A percentile compares a stretch with the other conserved stretches of the same genome.
phyloP scores from a whole-genome alignment of 2,113 vertebrate genomes.

The Neotragus pygmaeus region DNA sequence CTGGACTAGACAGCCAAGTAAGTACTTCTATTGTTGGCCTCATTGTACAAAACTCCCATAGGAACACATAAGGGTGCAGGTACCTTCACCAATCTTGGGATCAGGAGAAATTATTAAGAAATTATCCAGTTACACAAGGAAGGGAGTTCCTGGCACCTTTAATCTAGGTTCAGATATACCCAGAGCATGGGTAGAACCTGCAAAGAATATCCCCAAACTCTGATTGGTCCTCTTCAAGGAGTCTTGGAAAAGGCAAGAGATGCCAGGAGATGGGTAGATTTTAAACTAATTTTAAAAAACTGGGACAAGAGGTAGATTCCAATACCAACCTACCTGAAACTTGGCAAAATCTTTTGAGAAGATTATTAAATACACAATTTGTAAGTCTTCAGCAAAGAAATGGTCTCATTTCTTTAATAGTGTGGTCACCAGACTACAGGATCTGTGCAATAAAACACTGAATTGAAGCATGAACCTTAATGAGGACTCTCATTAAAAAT shows the following conservation, averaged over 20 bases:
- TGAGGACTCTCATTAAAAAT: neutral
- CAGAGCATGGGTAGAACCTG: neutral
- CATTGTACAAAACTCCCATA: neutral
- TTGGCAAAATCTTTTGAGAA: neutral
- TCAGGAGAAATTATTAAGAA: neutral
- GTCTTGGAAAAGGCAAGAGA: neutral
- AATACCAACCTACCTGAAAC: neutral
- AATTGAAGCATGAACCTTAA: neutral
- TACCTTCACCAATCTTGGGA: neutral
- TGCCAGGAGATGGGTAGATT: neutral
- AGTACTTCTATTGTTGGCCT: neutral
- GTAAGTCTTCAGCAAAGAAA: neutral
- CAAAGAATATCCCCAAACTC: neutral
- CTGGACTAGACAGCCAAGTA: neutral
- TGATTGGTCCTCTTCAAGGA: neutral
- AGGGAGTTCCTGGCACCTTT: neutral
- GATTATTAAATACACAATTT: neutral
- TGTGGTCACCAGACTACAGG: neutral
- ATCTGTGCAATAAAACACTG: too few relatives aligned
- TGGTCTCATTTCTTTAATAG: neutral
- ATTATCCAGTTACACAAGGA: too few relatives aligned
- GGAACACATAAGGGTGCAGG: neutral
- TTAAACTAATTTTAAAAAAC: conserved; percentile 1
- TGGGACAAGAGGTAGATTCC: conserved; percentile 29
- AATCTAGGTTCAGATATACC: neutral